Evolutionary conservation across 1,140 invertebrate species (phyloP), one percentile per base, ranked within the genome.

Genomic region (Nixonia krombeini): DNA sequence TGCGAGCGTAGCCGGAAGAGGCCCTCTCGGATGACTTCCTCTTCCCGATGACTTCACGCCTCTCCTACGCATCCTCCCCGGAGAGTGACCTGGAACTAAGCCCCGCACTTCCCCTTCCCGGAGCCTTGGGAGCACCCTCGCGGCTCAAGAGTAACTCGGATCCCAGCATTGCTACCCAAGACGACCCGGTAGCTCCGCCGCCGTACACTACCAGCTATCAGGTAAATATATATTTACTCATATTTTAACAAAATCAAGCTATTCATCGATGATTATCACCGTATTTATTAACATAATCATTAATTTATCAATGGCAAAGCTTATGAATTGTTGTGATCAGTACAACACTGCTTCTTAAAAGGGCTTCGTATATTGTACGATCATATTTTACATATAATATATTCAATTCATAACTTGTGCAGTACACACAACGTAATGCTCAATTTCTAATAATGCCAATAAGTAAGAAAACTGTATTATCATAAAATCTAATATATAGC

Each of bases 31-130:
- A 94, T 88, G 96, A 99, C 89, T 96, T 98, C 90, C 91, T 99
- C 77, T 98, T 99, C 88, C 96, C 96, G 75, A 97, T 98, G 95
- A 95, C 95, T 66, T 94, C 94, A 85, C 92, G 96, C 76, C 88
- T 97, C 64, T 97, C 96, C 77, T 98, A 97, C 87, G 96, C 95
- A 63, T 96, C 94, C 74, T 96, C 95, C 77, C 95, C 95, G 67
- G 96, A 98, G 87, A 96, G 93, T 80, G 96, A 98, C 85, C 88
- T 95, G 79, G 95, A 97, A 86, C 88, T 94, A 72, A 92, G 92
- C 78, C 91, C 92, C 57, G 91, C 90, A 73, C 90, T 90, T 53
- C 89, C 89, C 69, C 78, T 87, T 26, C 77, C 87, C 64, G 83
- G 89, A 75, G 78, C 86, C 78, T 81, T 86, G 72, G 87, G 87